Percentiles rank a stretch among this genome's conserved stretches.
Conservation (phyloP, 2,888 invertebrate genomes). For the Oscheius sp. region DNA sequence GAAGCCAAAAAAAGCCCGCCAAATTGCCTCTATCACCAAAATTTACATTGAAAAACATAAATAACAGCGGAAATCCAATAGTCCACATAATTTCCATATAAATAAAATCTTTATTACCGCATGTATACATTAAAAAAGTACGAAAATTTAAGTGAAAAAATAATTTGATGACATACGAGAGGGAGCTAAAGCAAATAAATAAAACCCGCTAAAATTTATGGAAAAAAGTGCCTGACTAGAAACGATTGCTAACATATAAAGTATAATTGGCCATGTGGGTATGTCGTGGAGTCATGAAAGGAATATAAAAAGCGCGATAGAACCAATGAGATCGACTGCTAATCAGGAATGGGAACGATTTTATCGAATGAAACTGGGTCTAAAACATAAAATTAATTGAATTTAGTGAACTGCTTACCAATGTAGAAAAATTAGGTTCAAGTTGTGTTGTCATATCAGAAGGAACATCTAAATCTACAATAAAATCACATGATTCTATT, state of each 20-base stretch:
- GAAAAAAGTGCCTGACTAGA: constrained; percentile 13
- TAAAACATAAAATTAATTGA: constrained; percentile 26
- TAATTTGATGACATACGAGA: background rate
- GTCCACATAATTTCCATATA: background rate
- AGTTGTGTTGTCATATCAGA: constrained; percentile 57
- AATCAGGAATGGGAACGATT: constrained; percentile 74
- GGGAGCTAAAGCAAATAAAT: too few species aligned
- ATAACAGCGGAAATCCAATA: background rate
- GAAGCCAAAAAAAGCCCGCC: too few species aligned
- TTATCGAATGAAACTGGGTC: constrained; percentile 73
- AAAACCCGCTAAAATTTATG: constrained; percentile 3
- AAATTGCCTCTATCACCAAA: too few species aligned
- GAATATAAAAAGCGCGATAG: constrained; percentile 76
- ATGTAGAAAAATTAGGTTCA: constrained; percentile 75
- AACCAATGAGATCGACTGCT: constrained; percentile 72
- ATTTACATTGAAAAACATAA: constrained; percentile 2
- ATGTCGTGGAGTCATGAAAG: constrained; percentile 70
- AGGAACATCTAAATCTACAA: constrained; percentile 75
- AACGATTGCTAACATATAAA: constrained; percentile 37
- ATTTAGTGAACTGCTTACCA: constrained; percentile 32
- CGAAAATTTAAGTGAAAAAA: background rate
- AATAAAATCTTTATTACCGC: background rate
- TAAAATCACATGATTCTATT: constrained; percentile 74
- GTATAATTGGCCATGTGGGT: constrained; percentile 48
- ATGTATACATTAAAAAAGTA: background rate